Evolutionary conservation across 2,797 vertebrate species (phyloP), one percentile per base, ranked within the genome.

Genomic region (Chaenodraco wilsoni): DNA sequence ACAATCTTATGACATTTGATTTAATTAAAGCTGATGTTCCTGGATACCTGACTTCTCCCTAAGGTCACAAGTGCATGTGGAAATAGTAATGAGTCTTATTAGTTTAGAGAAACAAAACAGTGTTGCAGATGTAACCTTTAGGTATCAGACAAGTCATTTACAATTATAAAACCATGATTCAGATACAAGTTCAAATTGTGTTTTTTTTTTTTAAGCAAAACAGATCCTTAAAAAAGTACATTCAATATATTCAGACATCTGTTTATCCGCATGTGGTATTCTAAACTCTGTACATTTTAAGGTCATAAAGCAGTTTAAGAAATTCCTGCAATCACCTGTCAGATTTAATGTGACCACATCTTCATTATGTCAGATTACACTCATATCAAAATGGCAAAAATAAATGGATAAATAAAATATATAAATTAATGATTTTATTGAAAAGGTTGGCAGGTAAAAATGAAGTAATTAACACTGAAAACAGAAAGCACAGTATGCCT

Each of bases 1-100:
- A 69, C 45, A 17, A 48, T 51, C 56, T 48, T 19, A 12, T 71
- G 65, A 74, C 64, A 81, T 74, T 69, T 65, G 64, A 65, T 72
- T 31, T 46, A 2, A 70, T 33, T 57, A 56, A 51, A 76, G 49
- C 46, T 52, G 60, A 49, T 52, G 59, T 65, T 70, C 58, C 55
- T 69, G 51, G 16, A 19, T 52, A 59, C 9, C 19, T 57, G 56
- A 51, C 11, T 41, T 16, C 31, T 51, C 33, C 19, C n/a, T 16
- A 16, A 71, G 57, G 40, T 57, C 40, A 48, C 0, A 0, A 40
- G 41, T 13, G 48, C 46, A 49, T 3, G 41, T 31, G 54, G n/a
- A 65, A 55, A 65, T 12, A 41, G 43, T 56, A 52, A 19, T 41
- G 23, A 55, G n/a, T 57, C 37, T 10, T 31, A 50, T 69, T n/a